These are phyloP conservation scores for Nemurella pictetii DNA, from an alignment of 2,888 invertebrate genomes.

Conservation along the genomic window DNA sequence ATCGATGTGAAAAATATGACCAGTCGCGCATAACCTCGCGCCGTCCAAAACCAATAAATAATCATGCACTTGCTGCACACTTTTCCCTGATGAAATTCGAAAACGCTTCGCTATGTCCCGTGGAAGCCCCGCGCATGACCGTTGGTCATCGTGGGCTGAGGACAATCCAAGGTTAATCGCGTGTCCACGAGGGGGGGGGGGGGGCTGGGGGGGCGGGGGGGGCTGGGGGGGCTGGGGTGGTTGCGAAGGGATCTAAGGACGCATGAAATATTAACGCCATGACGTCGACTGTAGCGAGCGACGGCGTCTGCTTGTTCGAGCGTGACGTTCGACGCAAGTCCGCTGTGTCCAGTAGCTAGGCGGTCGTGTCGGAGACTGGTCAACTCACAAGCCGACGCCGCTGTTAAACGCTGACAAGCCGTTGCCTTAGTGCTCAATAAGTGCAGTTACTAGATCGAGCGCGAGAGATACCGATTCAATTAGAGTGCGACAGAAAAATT, in stretches of 20 bases:
- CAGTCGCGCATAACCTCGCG: not conserved
- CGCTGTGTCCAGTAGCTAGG: not conserved
- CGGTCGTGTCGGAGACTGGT: not conserved
- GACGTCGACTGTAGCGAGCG: not conserved
- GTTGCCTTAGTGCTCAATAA: no score
- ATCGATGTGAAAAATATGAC: not conserved
- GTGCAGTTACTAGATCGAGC: no score
- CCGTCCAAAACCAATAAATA: not conserved
- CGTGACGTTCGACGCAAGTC: no score
- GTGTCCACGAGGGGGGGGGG: not conserved
- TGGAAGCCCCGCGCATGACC: not conserved
- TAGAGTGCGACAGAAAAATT: no score
- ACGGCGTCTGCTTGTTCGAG: not conserved
- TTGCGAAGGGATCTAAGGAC: not conserved
- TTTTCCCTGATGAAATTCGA: not conserved
- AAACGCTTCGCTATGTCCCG: not conserved
- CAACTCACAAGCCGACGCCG: not conserved
- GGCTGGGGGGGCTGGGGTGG: not conserved
- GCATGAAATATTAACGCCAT: not conserved
- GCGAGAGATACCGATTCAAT: no score
- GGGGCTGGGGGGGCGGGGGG: not conserved
- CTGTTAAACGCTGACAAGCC: no score
- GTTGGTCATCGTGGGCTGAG: not conserved
- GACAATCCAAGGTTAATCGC: slow-evolving; percentile 4
- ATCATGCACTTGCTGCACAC: not conserved